Conservation (phyloP, 37 sponge, comb jelly and placozoan species). For the Aplysina aerophoba region DNA sequence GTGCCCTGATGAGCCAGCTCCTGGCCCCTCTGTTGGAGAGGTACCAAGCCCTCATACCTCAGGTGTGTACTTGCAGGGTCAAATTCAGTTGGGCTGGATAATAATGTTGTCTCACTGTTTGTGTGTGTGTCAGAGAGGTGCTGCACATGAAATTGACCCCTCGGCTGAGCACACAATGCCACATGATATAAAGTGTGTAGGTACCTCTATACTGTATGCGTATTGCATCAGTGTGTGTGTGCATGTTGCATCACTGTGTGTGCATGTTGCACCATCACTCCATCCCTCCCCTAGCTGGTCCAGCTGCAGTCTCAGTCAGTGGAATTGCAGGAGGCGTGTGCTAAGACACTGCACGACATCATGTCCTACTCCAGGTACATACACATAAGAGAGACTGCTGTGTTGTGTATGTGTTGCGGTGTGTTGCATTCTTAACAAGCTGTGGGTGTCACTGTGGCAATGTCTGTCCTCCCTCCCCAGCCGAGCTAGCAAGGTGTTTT, state of each 20-base stretch:
- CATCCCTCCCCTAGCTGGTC: background rate
- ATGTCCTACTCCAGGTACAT: slow-evolving; percentile 58
- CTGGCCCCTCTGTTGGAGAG: slow-evolving; percentile 49
- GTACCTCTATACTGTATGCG: too few species aligned
- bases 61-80: too few species aligned
- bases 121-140: slow-evolving; percentile 26
- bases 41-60: slow-evolving; percentile 32
- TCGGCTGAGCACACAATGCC: too few species aligned
- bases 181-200: too few species aligned
- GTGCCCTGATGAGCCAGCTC: slow-evolving; percentile 35
- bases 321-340: slow-evolving; percentile 50
- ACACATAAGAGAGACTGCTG: too few species aligned
- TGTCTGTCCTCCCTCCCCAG: slow-evolving; percentile 18
- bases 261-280: background rate
- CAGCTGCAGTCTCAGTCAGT: background rate
- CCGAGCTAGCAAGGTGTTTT: slow-evolving; percentile 81
- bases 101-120: too few species aligned
- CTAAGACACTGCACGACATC: slow-evolving; percentile 54
- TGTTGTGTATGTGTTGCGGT: background rate
- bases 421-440: slow-evolving; percentile 4
- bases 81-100: too few species aligned
- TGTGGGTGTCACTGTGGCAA: background rate
- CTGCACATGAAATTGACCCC: too few species aligned
- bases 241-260: too few species aligned
- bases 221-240: slow-evolving; percentile 27